Percentiles rank a stretch among this genome's conserved stretches.
phyloP scores from a whole-genome alignment of 1,140 invertebrate species.

The Zaprionus nigranus region DNA sequence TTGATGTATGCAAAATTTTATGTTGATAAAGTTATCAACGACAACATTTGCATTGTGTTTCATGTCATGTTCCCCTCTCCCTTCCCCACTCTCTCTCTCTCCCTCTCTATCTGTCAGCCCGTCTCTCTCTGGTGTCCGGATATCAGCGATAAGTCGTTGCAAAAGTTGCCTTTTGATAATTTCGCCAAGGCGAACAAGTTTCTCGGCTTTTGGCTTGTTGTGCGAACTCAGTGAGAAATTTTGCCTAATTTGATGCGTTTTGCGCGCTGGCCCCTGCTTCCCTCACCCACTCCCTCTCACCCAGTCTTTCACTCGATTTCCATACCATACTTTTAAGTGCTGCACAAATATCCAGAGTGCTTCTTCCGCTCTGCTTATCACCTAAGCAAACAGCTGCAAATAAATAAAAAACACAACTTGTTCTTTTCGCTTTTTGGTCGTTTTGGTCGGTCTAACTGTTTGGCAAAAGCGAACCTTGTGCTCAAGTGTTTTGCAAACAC shows the following conservation, averaged over 20 bases:
- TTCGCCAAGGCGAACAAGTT: not conserved
- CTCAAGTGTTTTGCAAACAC: constrained; percentile 1
- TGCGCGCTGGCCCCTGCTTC: not conserved
- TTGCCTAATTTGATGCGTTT: constrained; percentile 2
- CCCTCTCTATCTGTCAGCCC: too few relatives aligned
- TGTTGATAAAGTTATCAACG: constrained; percentile 73
- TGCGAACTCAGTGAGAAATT: not conserved
- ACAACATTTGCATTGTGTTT: constrained; percentile 47
- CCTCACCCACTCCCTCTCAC: too few relatives aligned
- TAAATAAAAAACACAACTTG: not conserved
- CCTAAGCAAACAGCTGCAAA: not conserved
- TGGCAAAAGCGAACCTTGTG: not conserved
- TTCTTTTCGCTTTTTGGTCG: not conserved
- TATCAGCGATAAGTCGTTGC: constrained; percentile 32
- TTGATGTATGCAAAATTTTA: constrained; percentile 72
- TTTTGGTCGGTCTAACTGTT: not conserved
- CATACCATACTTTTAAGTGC: constrained; percentile 4
- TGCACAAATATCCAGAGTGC: not conserved
- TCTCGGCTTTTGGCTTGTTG: not conserved
- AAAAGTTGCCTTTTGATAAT: constrained; percentile 22
- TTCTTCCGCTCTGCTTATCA: constrained; percentile 3
- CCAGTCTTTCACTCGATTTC: not conserved
- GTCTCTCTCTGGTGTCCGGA: constrained; percentile 10
- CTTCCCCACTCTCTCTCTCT: not conserved
- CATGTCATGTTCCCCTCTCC: not conserved